Conservation (phyloP, 2,797 vertebrate genomes). For the Octomys mimax region DNA sequence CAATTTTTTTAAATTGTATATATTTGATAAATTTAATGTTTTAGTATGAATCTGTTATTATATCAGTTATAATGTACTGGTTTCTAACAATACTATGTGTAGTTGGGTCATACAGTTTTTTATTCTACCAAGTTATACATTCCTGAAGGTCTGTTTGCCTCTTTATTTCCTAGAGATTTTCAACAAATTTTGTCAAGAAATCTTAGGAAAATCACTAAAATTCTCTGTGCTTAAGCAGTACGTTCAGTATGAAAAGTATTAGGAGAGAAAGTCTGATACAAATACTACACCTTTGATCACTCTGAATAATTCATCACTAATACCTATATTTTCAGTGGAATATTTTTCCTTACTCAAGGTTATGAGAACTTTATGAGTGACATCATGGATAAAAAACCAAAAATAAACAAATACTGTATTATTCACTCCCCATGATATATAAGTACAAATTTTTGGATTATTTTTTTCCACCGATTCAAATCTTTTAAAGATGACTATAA, state of each 20-base stretch:
- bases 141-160: neutral
- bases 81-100: neutral
- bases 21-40: neutral
- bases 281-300: neutral
- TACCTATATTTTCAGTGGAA: neutral
- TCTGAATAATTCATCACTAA: slow-evolving; percentile 19
- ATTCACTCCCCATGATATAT: neutral
- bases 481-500: neutral
- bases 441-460: neutral
- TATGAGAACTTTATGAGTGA: neutral
- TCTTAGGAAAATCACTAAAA: neutral
- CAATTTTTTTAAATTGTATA: neutral
- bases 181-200: neutral
- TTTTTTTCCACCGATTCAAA: neutral
- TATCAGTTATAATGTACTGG: neutral
- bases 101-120: neutral
- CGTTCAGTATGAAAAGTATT: neutral
- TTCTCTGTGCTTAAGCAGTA: neutral
- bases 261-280: neutral
- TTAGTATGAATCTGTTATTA: neutral
- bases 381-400: neutral
- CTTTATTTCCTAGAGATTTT: neutral
- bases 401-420: slow-evolving; percentile 20
- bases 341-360: neutral
- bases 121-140: neutral